phyloP scores from a whole-genome alignment of 2,113 vertebrate genomes.

The Rhea pennata region DNA sequence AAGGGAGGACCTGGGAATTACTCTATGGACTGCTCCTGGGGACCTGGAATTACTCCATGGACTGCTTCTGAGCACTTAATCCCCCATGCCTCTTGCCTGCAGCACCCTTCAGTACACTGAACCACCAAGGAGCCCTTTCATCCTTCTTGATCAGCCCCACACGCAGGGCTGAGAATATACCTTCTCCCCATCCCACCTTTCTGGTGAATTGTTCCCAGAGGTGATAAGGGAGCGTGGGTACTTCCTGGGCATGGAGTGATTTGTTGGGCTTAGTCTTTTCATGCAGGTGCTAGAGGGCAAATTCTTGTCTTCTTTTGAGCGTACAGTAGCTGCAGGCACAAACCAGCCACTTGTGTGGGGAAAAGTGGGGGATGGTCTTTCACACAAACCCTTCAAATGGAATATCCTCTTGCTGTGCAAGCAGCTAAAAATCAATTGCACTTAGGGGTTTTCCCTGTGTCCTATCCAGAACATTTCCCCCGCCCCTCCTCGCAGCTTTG shows the following conservation, averaged over 20 bases:
- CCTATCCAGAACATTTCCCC: not conserved
- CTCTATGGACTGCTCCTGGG: not conserved
- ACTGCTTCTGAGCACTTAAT: not conserved
- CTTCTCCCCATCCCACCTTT: not conserved
- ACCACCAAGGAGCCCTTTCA: accelerated
- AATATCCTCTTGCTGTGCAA: not conserved
- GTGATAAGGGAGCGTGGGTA: not conserved
- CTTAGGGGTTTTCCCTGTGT: slow-evolving; percentile 24
- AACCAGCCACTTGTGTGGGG: slow-evolving; percentile 44
- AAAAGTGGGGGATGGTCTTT: slow-evolving; percentile 46
- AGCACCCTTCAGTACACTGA: accelerated
- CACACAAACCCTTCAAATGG: slow-evolving; percentile 28
- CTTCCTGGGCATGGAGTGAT: not conserved
- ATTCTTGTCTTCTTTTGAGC: slow-evolving; percentile 48
- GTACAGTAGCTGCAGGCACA: slow-evolving; percentile 47
- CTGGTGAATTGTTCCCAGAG: not conserved
- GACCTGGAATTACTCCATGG: not conserved
- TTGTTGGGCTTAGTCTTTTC: not conserved
- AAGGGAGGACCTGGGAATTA: not conserved
- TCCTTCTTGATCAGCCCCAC: not conserved
- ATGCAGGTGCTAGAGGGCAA: slow-evolving; percentile 21
- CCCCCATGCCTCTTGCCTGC: not conserved
- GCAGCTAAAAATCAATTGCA: not conserved
- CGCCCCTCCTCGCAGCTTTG: not conserved
- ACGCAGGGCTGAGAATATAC: not conserved